Conservation (phyloP, 2,888 invertebrate genomes). For the Tipula confusa region DNA sequence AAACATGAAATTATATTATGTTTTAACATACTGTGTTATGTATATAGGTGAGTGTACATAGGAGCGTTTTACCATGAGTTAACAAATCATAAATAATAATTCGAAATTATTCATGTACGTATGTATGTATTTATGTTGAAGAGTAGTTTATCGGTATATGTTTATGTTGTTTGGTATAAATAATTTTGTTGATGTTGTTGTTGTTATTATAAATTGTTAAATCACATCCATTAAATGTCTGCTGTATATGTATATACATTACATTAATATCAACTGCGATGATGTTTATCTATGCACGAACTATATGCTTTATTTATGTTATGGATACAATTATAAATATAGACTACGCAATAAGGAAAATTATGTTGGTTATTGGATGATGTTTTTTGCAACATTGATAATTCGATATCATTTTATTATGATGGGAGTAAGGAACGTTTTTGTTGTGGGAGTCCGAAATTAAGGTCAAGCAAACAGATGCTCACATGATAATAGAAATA, state of each 20-base stretch:
- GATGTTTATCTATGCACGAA: not conserved
- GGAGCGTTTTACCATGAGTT: not conserved
- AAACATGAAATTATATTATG: not conserved
- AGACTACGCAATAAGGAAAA: too few species aligned
- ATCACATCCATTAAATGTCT: constrained; percentile 3
- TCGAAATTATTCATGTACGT: not conserved
- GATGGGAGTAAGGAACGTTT: too few species aligned
- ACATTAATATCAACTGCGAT: too few species aligned
- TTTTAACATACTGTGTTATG: not conserved
- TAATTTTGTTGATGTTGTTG: not conserved
- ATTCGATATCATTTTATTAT: too few species aligned
- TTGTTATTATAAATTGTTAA: not conserved
- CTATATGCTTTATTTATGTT: not conserved
- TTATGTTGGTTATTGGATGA: too few species aligned
- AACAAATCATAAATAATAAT: not conserved
- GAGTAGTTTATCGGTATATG: not conserved
- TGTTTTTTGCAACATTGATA: too few species aligned
- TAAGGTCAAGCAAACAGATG: too few species aligned
- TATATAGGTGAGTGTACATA: not conserved
- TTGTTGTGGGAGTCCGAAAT: too few species aligned
- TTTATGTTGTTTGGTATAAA: not conserved
- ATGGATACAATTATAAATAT: too few species aligned
- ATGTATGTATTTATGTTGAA: not conserved
- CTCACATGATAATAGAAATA: too few species aligned
- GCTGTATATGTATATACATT: not conserved